Percentiles rank a stretch among this genome's conserved stretches.
Conservation (phyloP, 2,113 vertebrate species). For the Meles meles region DNA sequence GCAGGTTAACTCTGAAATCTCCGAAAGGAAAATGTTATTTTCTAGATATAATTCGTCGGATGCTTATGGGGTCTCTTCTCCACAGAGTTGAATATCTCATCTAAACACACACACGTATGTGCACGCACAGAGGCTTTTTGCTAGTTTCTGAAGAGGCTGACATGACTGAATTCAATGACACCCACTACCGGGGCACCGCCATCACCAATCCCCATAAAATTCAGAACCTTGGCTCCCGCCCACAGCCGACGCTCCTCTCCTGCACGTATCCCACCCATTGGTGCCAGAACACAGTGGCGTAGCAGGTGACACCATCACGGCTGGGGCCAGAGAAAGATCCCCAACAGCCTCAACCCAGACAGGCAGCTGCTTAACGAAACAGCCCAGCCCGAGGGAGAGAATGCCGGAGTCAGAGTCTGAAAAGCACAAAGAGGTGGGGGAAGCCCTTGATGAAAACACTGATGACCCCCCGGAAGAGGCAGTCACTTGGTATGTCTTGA, state of each 20-base stretch:
- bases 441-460: not conserved
- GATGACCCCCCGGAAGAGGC: not conserved
- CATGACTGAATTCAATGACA: not conserved
- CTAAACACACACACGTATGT: not conserved
- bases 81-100: not conserved
- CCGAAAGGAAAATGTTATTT: not conserved
- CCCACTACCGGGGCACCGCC: not conserved
- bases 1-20: not conserved
- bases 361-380: not conserved
- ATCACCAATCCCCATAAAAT: not conserved
- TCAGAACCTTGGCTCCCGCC: not conserved
- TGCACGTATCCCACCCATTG: fast-evolving
- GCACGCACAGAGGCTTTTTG: not conserved
- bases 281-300: not conserved
- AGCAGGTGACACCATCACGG: not conserved
- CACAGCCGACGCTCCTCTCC: not conserved
- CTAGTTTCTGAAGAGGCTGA: not conserved
- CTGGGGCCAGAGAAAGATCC: not conserved
- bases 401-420: fast-evolving
- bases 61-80: not conserved
- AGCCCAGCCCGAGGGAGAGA: not conserved
- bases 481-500: not conserved
- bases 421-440: not conserved
- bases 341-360: not conserved
- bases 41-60: not conserved